These are phyloP conservation scores for Melinaea menophilus DNA, from an alignment of 2,888 invertebrate species.

Conservation along the genomic window DNA sequence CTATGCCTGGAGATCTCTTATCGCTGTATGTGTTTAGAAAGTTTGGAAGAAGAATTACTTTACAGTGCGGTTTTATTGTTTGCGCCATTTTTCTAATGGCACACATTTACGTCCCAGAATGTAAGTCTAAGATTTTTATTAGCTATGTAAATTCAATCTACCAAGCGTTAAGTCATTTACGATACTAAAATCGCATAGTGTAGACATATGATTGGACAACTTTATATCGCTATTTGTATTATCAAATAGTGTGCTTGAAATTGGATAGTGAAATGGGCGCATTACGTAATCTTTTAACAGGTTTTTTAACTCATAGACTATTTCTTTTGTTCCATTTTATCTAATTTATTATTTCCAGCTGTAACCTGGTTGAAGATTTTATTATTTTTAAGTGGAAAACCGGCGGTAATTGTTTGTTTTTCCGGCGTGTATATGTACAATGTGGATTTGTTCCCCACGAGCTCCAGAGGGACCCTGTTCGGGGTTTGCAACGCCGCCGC, in stretches of 20 bases:
- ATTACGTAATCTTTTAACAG: background rate
- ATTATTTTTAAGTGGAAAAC: slow-evolving; percentile 55
- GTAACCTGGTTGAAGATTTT: slow-evolving; percentile 55
- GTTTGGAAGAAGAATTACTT: slow-evolving; percentile 53
- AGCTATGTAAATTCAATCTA: background rate
- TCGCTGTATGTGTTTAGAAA: slow-evolving; percentile 53
- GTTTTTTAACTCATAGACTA: background rate
- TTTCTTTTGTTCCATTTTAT: background rate
- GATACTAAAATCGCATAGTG: too few relatives aligned
- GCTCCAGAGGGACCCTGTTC: slow-evolving; percentile 58
- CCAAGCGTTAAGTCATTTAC: too few relatives aligned
- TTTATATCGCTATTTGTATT: too few relatives aligned
- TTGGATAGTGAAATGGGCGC: background rate
- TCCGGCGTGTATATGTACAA: slow-evolving; percentile 63
- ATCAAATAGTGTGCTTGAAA: too few relatives aligned
- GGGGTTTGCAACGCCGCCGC: slow-evolving; percentile 59
- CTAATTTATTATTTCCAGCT: slow-evolving; percentile 42
- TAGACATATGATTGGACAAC: too few relatives aligned
- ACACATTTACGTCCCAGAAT: slow-evolving; percentile 50
- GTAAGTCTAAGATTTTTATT: slow-evolving; percentile 43
- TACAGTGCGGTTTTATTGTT: slow-evolving; percentile 52
- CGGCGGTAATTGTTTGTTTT: slow-evolving; percentile 58
- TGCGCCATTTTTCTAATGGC: slow-evolving; percentile 53
- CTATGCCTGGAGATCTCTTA: slow-evolving; percentile 61
- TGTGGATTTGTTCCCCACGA: slow-evolving; percentile 62